Evolutionary conservation across 2,113 vertebrate species (phyloP).

Genomic region (Corythaeola cristata): DNA sequence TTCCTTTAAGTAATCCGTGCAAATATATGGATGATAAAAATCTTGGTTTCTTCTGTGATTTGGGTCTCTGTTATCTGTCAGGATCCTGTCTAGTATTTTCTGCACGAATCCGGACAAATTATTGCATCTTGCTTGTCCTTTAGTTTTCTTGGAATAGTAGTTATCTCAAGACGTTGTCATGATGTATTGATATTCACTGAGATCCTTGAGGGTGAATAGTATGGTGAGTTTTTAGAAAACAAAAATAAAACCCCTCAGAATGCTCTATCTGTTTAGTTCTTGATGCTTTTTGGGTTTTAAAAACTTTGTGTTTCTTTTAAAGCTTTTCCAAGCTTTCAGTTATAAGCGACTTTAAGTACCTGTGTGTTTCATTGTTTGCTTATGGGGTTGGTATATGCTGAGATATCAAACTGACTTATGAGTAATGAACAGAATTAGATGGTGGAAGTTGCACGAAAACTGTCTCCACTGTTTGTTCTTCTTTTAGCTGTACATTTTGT

Average conservation of each 20-base stretch:
- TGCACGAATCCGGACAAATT: not conserved
- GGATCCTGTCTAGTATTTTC: not conserved
- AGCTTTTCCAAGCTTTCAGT: not conserved
- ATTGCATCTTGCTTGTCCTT: not conserved
- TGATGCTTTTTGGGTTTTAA: not conserved
- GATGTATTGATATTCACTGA: not conserved
- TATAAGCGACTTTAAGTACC: not conserved
- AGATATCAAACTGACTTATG: not conserved
- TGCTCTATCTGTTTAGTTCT: not conserved
- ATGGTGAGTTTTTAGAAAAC: not conserved
- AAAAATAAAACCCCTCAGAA: not conserved
- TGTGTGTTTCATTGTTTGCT: not conserved
- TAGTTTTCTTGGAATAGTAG: not conserved
- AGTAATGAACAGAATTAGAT: not conserved
- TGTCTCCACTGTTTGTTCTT: not conserved
- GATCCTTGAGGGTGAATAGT: not conserved
- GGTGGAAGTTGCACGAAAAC: not conserved
- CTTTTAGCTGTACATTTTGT: not conserved
- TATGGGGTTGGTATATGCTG: not conserved
- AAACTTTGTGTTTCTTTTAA: not conserved
- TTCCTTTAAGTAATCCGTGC: not conserved
- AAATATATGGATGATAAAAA: conserved; percentile 6
- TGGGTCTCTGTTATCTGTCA: not conserved
- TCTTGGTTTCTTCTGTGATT: not conserved
- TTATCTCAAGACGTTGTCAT: not conserved